Conservation (phyloP, 2,888 invertebrate species). For the Drosophila fulvimacula region DNA sequence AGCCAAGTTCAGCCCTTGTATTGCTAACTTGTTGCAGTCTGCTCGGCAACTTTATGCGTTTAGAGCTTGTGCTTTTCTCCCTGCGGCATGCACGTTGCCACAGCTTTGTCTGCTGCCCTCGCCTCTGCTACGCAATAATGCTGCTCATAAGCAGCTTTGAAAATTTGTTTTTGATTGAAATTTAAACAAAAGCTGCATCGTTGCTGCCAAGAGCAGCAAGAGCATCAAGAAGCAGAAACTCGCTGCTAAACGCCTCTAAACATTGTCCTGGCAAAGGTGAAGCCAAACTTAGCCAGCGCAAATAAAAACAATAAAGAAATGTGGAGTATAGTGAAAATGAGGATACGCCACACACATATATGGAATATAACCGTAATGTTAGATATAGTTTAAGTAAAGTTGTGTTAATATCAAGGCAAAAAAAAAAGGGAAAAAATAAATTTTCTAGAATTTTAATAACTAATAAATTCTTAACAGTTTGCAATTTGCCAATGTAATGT, state of each 20-base stretch:
- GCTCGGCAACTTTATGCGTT: constrained; percentile 44
- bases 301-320: constrained; percentile 22
- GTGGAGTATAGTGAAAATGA: not conserved
- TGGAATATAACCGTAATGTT: not conserved
- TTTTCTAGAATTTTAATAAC: not conserved
- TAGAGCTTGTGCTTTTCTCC: constrained; percentile 26
- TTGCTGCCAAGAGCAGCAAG: constrained; percentile 37
- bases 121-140: not conserved
- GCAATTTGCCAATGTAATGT: too few relatives aligned
- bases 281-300: constrained; percentile 18
- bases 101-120: not conserved
- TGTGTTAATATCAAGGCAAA: not conserved
- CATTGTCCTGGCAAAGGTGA: constrained; percentile 25
- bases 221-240: constrained; percentile 1
- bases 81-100: constrained; percentile 42
- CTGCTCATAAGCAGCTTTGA: constrained; percentile 55
- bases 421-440: too few relatives aligned
- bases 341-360: not conserved
- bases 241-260: constrained; percentile 34
- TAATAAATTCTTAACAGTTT: not conserved
- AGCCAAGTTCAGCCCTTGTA: constrained; percentile 21
- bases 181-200: constrained; percentile 66
- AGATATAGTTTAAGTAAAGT: not conserved
- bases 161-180: constrained; percentile 78
- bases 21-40: constrained; percentile 68